These are phyloP conservation scores for Bagarius yarrelli DNA, from an alignment of 2,113 vertebrate genomes.

Conservation along the genomic window DNA sequence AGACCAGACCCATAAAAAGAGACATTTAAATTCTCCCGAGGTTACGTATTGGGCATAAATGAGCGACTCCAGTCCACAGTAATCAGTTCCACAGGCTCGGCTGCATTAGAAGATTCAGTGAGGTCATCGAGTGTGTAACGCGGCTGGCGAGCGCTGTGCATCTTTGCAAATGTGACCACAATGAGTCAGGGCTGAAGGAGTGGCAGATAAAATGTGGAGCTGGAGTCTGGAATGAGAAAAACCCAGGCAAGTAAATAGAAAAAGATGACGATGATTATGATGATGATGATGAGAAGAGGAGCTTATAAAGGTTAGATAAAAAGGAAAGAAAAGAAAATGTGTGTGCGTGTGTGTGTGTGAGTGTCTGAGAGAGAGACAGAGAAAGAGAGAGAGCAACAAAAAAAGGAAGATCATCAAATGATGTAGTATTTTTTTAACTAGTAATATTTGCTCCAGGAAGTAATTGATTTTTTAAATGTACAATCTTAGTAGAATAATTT, in stretches of 20 bases:
- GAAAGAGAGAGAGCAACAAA: conserved; percentile 28
- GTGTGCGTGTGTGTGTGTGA: conserved; percentile 31
- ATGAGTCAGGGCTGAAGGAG: conserved; percentile 24
- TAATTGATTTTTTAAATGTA: conserved; percentile 32
- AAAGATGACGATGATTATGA: conserved; percentile 34
- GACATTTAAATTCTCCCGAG: conserved; percentile 42
- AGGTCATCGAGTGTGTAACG: conserved; percentile 40
- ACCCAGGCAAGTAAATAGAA: conserved; percentile 4
- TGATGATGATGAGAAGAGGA: conserved; percentile 41
- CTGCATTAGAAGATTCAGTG: conserved; percentile 34
- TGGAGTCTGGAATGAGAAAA: neutral
- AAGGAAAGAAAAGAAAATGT: neutral
- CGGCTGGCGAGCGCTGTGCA: conserved; percentile 16
- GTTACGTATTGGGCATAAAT: conserved; percentile 45
- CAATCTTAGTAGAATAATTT: neutral
- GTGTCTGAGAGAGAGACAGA: conserved; percentile 40
- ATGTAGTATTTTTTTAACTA: conserved; percentile 58
- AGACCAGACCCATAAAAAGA: conserved; percentile 49
- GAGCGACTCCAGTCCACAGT: conserved; percentile 47
- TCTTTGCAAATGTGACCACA: conserved; percentile 30
- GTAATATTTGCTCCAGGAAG: conserved; percentile 57
- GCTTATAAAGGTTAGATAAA: conserved; percentile 35
- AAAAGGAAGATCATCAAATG: conserved; percentile 26
- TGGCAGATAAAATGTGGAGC: conserved; percentile 6
- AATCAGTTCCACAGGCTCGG: conserved; percentile 46